phyloP scores from a whole-genome alignment of 2,797 vertebrate genomes.

The Melanotaenia parkinsoni region DNA sequence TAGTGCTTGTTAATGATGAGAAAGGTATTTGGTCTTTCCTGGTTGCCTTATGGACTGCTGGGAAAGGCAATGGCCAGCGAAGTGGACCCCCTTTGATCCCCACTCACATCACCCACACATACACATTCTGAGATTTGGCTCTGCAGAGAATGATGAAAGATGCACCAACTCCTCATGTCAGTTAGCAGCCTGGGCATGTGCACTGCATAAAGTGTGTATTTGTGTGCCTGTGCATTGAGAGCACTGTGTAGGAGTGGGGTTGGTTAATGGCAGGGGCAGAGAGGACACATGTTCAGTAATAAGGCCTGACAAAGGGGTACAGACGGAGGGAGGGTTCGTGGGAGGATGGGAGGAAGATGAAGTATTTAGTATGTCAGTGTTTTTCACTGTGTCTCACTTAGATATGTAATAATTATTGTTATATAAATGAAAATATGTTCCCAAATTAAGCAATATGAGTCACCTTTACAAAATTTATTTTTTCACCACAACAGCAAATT shows the following conservation, averaged over 20 bases:
- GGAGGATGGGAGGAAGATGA: conserved; percentile 50
- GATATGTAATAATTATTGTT: conserved; percentile 47
- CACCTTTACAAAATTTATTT: not conserved
- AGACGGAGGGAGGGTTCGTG: conserved; percentile 45
- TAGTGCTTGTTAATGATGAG: conserved; percentile 12
- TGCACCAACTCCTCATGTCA: conserved; percentile 62
- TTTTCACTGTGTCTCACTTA: conserved; percentile 55
- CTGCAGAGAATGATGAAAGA: conserved; percentile 66
- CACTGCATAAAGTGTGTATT: conserved; percentile 21
- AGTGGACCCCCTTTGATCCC: conserved; percentile 55
- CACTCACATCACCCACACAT: conserved; percentile 21
- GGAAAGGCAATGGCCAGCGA: conserved; percentile 40
- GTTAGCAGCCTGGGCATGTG: conserved; percentile 65
- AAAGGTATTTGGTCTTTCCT: conserved; percentile 22
- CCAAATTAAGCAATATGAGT: not conserved
- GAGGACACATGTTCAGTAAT: conserved; percentile 80
- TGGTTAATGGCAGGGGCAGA: conserved; percentile 70
- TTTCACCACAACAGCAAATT: not conserved
- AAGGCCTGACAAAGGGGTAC: conserved; percentile 72
- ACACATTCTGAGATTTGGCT: conserved; percentile 51
- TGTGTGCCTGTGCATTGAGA: conserved; percentile 49
- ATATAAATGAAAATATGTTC: conserved; percentile 27
- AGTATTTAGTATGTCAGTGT: conserved; percentile 44
- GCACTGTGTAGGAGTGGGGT: conserved; percentile 57
- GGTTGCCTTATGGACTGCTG: conserved; percentile 27